phyloP scores from a whole-genome alignment of 2,888 invertebrate genomes.

The Agrochola lychnidis region DNA sequence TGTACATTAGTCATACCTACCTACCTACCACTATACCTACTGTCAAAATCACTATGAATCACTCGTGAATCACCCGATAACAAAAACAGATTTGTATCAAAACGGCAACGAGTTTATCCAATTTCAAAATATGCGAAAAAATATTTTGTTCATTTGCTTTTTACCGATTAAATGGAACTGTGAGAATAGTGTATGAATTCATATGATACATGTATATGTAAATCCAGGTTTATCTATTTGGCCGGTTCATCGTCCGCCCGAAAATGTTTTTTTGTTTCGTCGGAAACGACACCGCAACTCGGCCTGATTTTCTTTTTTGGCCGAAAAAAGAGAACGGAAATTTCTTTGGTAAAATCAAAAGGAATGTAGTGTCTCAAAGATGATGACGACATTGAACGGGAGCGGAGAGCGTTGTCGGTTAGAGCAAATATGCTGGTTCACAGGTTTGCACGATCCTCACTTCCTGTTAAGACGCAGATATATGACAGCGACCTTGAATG shows the following conservation, averaged over 20 bases:
- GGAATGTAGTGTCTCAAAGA: not conserved
- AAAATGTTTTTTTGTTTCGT: not conserved
- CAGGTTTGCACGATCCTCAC: no score
- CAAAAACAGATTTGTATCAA: conserved; percentile 29
- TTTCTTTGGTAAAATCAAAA: not conserved
- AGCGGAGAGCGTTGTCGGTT: no score
- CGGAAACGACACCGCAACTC: not conserved
- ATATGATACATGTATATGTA: not conserved
- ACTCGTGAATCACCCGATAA: conserved; percentile 4
- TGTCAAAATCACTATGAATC: conserved; percentile 6
- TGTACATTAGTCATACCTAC: not conserved
- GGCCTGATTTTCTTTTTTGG: no score
- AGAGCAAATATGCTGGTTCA: no score
- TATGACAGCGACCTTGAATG: no score
- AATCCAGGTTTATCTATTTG: conserved; percentile 9
- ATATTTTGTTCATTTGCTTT: conserved; percentile 21
- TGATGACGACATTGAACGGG: no score
- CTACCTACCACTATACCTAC: no score
- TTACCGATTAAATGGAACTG: conserved; percentile 12
- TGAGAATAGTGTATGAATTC: conserved; percentile 5
- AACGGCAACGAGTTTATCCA: conserved; percentile 5
- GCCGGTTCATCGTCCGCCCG: not conserved
- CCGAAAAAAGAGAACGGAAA: not conserved
- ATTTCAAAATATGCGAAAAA: conserved; percentile 26
- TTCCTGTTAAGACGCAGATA: no score